Evolutionary conservation across 2,888 invertebrate genomes (phyloP).

Genomic region (Hirtodrosophila duncani): DNA sequence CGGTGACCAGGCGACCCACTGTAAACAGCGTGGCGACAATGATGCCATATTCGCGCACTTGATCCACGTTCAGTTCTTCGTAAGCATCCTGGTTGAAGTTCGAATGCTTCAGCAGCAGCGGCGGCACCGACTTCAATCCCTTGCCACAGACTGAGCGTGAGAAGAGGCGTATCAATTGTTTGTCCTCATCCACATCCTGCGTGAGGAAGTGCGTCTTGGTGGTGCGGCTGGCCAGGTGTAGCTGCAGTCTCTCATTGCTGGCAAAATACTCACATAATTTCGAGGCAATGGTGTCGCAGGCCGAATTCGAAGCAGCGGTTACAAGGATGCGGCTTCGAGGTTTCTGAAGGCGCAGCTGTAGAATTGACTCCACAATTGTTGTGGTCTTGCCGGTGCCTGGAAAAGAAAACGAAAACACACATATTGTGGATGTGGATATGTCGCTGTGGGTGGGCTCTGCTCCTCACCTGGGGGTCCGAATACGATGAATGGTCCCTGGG

Average conservation of each 20-base stretch:
- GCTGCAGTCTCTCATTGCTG: slow-evolving; percentile 36
- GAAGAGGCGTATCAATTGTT: slow-evolving; percentile 78
- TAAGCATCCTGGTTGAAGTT: slow-evolving; percentile 62
- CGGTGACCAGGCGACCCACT: slow-evolving; percentile 79
- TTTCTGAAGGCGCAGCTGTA: slow-evolving; percentile 80
- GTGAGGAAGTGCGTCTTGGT: background rate
- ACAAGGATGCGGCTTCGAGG: slow-evolving; percentile 80
- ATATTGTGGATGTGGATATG: no score
- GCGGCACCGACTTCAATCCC: slow-evolving; percentile 58
- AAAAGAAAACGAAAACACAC: no score
- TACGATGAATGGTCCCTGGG: slow-evolving; percentile 87
- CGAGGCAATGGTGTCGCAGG: slow-evolving; percentile 83
- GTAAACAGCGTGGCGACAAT: slow-evolving; percentile 83
- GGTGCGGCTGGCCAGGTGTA: no score
- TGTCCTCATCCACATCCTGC: slow-evolving; percentile 40
- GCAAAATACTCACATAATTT: slow-evolving; percentile 76
- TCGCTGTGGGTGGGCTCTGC: no score
- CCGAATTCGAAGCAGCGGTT: slow-evolving; percentile 85
- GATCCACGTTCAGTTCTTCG: slow-evolving; percentile 10
- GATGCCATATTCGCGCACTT: slow-evolving; percentile 80
- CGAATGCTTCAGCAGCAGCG: slow-evolving; percentile 75
- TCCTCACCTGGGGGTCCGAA: slow-evolving; percentile 95
- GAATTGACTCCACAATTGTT: slow-evolving; percentile 84
- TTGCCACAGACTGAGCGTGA: slow-evolving; percentile 71
- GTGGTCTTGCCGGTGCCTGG: slow-evolving; percentile 86